Conservation (phyloP, 2,113 vertebrate genomes). For the Cyprinodon brontotheroides region DNA sequence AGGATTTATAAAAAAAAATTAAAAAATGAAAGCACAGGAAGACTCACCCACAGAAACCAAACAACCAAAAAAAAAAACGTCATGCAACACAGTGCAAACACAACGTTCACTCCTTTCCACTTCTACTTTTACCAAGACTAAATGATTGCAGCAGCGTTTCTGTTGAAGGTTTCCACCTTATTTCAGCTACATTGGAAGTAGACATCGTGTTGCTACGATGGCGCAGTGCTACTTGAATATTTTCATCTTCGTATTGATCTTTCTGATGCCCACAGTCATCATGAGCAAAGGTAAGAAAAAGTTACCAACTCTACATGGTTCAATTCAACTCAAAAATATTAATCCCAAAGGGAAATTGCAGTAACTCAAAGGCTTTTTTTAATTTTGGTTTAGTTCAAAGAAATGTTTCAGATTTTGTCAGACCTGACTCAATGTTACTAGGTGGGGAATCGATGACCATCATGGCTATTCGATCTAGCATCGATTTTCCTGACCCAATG, state of each 20-base stretch:
- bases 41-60: background rate
- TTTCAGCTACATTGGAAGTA: background rate
- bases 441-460: too few species aligned
- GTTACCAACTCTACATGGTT: background rate
- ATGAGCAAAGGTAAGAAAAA: conserved; percentile 26
- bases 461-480: too few species aligned
- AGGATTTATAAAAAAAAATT: background rate
- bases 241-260: background rate
- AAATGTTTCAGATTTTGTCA: too few species aligned
- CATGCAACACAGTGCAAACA: background rate
- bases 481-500: too few species aligned
- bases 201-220: conserved; percentile 1
- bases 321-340: background rate
- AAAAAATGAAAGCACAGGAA: background rate
- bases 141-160: background rate
- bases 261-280: background rate
- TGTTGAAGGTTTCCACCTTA: background rate
- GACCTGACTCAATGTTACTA: too few species aligned
- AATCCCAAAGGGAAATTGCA: too few species aligned
- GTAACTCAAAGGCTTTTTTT: too few species aligned
- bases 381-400: too few species aligned
- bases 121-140: background rate
- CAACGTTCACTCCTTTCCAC: too few species aligned
- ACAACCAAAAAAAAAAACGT: too few species aligned
- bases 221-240: background rate